Base-by-base conservation (phyloP, 2,797 vertebrate species). In the Macroramphosus scolopax region DNA sequence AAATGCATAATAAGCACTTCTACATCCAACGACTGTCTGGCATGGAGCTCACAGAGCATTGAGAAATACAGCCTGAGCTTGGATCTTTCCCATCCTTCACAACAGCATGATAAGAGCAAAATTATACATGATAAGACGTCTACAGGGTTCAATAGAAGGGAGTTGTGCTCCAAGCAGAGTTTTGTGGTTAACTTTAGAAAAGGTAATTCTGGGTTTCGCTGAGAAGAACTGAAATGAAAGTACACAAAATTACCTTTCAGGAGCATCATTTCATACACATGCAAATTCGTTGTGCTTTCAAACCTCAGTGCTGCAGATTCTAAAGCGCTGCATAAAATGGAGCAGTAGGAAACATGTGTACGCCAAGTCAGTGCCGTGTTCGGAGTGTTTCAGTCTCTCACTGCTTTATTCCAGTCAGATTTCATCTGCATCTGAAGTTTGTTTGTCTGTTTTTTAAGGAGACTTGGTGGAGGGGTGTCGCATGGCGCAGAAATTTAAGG, bases 1-100 rank as follows among this genome's bases (percentile, higher is more conserved):
- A 22, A 60, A 40, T 37, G 33, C 56, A 68, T 47, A 64, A 73
- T 39, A 56, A 62, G 25, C 40, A 40, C 33, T 67, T 63, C 58
- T 28, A 59, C 47, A 64, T 72, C 38, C 75, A 80, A 64, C 24
- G 20, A 48, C 43, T 30, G 32, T 2, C 32, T 25, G 32, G 31
- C 35, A 49, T 17, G 17, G 46, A 70, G 45, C 58, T 75, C 48
- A 43, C 30, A 32, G 33, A 24, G 59, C 57, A 28, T 7, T 34
- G 37, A 26, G 17, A 63, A 68, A 75, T 51, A 43, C 14, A 34
- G 47, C 30, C 47, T 1, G 12, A 59, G 17, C 36, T 12, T 8
- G 12, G 13, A 42, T 60, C 47, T 64, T 51, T 58, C 37, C 70
- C 68, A 68, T 33, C 25, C 43, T 17, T 31, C 5, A 60, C 58